Evolutionary conservation across 2,113 vertebrate genomes (phyloP).

Genomic region (Zapus hudsonius): DNA sequence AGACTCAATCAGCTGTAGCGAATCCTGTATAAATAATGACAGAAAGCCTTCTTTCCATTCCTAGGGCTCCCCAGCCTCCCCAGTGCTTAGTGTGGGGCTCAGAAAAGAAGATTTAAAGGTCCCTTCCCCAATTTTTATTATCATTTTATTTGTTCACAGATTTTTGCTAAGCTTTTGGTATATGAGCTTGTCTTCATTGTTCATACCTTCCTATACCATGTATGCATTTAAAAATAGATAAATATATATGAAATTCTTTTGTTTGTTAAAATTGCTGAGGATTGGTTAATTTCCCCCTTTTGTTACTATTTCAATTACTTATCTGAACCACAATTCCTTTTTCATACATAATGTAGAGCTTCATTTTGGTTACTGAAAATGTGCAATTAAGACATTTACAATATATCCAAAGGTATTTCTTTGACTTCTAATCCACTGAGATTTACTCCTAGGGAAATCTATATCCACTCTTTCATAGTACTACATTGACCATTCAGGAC

Average conservation of each 20-base stretch:
- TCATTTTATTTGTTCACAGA: background rate
- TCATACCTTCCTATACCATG: background rate
- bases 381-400: background rate
- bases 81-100: background rate
- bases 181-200: background rate
- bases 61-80: background rate
- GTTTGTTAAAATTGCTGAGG: background rate
- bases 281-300: background rate
- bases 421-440: background rate
- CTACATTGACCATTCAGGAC: background rate
- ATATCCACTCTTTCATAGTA: background rate
- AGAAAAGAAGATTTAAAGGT: background rate
- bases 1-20: background rate
- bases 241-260: conserved; percentile 2
- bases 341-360: background rate
- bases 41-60: background rate
- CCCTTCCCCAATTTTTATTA: background rate
- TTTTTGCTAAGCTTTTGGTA: background rate
- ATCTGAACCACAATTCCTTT: background rate
- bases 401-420: conserved; percentile 18
- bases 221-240: background rate
- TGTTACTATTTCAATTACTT: conserved; percentile 1
- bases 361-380: conserved; percentile 24
- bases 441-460: conserved; percentile 2
- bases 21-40: background rate